Evolutionary conservation across 1,140 invertebrate genomes (phyloP).

Genomic region (Berghia stephanieae): DNA sequence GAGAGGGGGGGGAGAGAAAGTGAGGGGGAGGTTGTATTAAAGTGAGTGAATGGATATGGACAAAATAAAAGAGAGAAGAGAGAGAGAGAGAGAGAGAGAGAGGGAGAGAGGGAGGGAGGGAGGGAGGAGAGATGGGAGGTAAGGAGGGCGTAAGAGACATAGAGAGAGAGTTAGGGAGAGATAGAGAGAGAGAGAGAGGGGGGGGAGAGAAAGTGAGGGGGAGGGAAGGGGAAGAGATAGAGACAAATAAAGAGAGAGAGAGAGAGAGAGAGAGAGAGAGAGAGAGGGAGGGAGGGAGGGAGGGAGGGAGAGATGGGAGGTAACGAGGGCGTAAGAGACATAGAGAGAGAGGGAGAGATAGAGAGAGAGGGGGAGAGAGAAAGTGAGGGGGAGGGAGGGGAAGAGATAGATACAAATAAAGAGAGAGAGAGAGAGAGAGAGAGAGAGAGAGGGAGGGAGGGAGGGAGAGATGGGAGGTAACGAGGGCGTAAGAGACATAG

Average conservation of each 20-base stretch:
- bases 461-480: too few relatives aligned
- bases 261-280: not conserved
- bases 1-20: not conserved
- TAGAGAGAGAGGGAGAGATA: slow-evolving; percentile 1
- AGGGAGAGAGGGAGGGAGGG: not conserved
- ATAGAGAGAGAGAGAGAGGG: too few relatives aligned
- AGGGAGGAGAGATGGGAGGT: not conserved
- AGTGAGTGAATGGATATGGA: not conserved
- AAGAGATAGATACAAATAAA: too few relatives aligned
- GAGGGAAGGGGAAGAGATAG: too few relatives aligned
- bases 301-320: not conserved
- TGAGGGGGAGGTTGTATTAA: not conserved
- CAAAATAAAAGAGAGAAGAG: not conserved
- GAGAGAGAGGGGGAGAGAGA: too few relatives aligned
- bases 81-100: not conserved
- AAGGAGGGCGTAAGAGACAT: too few relatives aligned
- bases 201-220: too few relatives aligned
- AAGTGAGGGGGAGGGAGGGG: too few relatives aligned
- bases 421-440: too few relatives aligned
- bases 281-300: slow-evolving; percentile 1
- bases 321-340: not conserved
- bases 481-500: too few relatives aligned
- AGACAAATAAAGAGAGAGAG: not conserved
- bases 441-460: too few relatives aligned
- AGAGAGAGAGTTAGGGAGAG: too few relatives aligned